Base-by-base conservation (phyloP, 2,797 vertebrate genomes). In the Eupleurogrammus muticus region DNA sequence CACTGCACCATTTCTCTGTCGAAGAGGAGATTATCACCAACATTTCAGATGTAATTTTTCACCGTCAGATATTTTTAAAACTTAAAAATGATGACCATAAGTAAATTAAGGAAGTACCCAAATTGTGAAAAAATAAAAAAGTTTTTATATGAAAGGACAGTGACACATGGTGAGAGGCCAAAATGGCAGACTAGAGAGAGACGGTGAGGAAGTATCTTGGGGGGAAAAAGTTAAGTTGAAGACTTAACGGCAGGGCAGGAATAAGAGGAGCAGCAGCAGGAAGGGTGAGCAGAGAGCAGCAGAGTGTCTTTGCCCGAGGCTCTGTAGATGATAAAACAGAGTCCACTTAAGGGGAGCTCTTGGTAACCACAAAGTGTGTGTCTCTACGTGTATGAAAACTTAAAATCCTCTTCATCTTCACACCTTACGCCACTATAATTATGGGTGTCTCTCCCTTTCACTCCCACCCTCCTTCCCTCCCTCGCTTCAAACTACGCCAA, bases 351-450 rank as follows among this genome's bases (percentile, higher is more conserved):
- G 72, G 63, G 63, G 56, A 79, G 70, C 58, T 79, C 76, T 84
- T 68, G 73, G 64, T 81, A 87, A 75, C 75, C 80, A 66, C 56
- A 75, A 68, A 48, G 72, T 81, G 67, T 66, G 66, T 55, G 52
- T 66, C 49, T 68, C 52, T 68, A 51, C 20, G 53, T 81, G 74
- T 81, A 73, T 80, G 64, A 78, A 87, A 87, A 86, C 83, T 76
- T 71, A 79, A 81, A 80, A 84, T 86, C 62, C 77, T 80, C 79
- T 82, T 89, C 82, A 86, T 89, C 78, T 89, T 91, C 85, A 84
- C 86, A 86, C 86, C 83, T 86, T 77, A 59, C 74, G 20, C 81
- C 73, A 66, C 74, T 84, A 81, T 91, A 92, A 90, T 91, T 90
- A 90, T 58, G 78, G 64, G 52, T 49, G 55, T 77, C 72, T 81